Conservation (phyloP, 2,113 vertebrate species). For the Myotis davidii region DNA sequence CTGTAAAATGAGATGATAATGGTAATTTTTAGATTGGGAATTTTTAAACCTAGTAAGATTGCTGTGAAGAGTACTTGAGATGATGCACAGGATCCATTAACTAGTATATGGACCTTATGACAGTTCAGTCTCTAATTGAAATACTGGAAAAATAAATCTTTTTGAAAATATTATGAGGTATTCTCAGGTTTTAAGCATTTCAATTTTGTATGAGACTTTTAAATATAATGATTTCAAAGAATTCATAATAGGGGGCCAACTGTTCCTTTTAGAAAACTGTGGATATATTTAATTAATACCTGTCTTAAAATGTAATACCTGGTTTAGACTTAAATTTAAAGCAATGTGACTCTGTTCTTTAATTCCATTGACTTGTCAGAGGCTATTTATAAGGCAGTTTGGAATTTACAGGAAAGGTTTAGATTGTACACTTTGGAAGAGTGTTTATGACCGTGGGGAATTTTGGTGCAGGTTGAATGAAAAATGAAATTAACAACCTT, state of each 20-base stretch:
- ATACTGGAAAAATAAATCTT: not conserved
- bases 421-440: not conserved
- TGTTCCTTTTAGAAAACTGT: not conserved
- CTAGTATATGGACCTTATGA: not conserved
- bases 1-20: not conserved
- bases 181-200: not conserved
- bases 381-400: not conserved
- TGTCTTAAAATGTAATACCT: not conserved
- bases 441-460: not conserved
- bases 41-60: not conserved
- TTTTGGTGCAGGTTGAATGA: not conserved
- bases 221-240: not conserved
- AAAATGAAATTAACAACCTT: not conserved
- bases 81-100: not conserved
- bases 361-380: not conserved
- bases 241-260: not conserved
- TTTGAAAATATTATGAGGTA: not conserved
- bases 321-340: slow-evolving; percentile 23
- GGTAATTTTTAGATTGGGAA: not conserved
- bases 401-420: not conserved
- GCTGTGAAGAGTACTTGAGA: not conserved
- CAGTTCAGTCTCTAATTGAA: not conserved
- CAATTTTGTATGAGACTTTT: not conserved
- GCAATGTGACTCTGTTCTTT: not conserved
- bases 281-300: not conserved